Evolutionary conservation across 2,113 vertebrate species (phyloP).

Genomic region (Xenopus borealis): DNA sequence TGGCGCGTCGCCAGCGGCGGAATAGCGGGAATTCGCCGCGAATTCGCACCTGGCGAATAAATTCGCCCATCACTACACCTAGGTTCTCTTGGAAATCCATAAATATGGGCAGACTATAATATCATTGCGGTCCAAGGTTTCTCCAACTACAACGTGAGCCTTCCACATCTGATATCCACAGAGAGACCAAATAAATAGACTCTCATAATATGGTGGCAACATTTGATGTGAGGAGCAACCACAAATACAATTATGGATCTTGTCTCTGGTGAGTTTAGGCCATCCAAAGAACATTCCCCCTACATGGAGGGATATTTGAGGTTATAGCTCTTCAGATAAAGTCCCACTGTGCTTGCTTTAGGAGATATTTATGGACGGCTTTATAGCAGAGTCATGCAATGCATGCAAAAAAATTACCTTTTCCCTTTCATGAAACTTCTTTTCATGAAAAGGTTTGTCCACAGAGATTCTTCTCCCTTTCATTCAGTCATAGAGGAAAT

Average conservation of each 20-base stretch:
- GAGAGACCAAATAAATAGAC: conserved; percentile 29
- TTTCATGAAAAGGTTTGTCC: conserved; percentile 47
- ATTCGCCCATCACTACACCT: too few relatives aligned
- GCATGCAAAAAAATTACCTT: conserved; percentile 23
- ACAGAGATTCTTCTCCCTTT: conserved; percentile 66
- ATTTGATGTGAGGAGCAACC: conserved; percentile 23
- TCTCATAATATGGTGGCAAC: conserved; percentile 9
- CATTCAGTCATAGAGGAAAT: conserved; percentile 70
- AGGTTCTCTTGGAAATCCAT: not conserved
- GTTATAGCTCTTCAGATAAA: not conserved
- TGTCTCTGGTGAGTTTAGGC: conserved; percentile 17
- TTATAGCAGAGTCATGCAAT: conserved; percentile 20
- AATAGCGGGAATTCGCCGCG: too few relatives aligned
- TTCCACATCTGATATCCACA: conserved; percentile 31
- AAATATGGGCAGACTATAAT: conserved; percentile 6
- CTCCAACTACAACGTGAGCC: conserved; percentile 16
- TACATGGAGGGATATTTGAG: not conserved
- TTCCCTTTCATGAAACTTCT: conserved; percentile 30
- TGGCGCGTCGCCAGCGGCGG: too few relatives aligned
- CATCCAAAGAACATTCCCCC: not conserved
- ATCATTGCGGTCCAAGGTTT: conserved; percentile 31
- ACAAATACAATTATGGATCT: conserved; percentile 25
- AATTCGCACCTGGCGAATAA: too few relatives aligned
- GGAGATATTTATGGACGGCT: not conserved
- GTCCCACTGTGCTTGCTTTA: not conserved